Percentiles rank a stretch among this genome's conserved stretches.
These are phyloP conservation scores for Branchellion lobata DNA, from an alignment of 2,888 invertebrate genomes.

Conservation along the genomic window DNA sequence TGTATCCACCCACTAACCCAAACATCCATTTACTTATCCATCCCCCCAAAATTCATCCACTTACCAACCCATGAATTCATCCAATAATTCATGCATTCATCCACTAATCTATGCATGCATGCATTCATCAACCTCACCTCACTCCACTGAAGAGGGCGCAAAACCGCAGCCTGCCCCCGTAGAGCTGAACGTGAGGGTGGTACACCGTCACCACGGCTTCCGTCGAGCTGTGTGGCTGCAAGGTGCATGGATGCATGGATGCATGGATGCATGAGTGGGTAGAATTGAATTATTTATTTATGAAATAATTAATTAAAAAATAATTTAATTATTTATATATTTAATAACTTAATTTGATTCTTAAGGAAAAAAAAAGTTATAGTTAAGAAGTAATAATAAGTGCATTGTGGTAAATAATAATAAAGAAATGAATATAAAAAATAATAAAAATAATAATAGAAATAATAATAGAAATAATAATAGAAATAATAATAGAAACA, in stretches of 20 bases:
- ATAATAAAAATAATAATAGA: no score
- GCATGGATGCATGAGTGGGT: no score
- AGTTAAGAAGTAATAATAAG: no score
- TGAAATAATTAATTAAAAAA: no score
- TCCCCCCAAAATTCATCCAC: slow-evolving; percentile 2
- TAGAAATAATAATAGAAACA: no score
- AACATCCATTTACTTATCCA: neutral
- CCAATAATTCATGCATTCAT: neutral
- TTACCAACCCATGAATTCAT: neutral
- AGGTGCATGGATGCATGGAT: neutral
- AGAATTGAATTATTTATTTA: no score
- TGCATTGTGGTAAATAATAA: no score
- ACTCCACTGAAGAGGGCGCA: neutral
- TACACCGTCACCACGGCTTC: neutral
- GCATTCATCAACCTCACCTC: neutral
- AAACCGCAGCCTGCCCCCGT: neutral
- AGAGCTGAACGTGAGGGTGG: neutral
- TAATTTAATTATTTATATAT: no score
- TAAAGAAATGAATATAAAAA: no score
- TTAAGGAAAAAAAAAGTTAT: no score
- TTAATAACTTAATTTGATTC: no score
- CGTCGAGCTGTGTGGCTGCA: neutral
- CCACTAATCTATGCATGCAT: neutral
- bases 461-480: no score
- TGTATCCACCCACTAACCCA: slow-evolving; percentile 4